Evolutionary conservation across 2,797 vertebrate genomes (phyloP), one percentile per base, ranked within the genome.

Genomic region (Clarias fuscus): DNA sequence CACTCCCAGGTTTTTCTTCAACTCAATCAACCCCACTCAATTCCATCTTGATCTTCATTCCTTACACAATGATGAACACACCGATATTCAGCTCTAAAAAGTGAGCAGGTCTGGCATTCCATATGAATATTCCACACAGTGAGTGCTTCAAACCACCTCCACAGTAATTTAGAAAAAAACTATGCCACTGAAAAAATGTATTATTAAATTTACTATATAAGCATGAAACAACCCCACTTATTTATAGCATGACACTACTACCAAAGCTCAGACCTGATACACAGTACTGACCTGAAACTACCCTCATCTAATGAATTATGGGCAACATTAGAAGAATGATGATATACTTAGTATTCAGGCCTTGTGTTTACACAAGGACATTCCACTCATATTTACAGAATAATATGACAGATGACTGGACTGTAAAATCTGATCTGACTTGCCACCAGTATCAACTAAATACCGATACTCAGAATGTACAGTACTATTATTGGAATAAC

Each of bases 81-180:
- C 61, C 56, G 13, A 82, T 24, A 75, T 80, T 88, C 71, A 89
- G 70, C 7, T 58, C 10, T 40, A 73, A 64, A 82, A 73, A 83
- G 75, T 22, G 14, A 88, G 53, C 59, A 62, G 13, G 10, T 33
- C 40, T 13, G 59, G 76, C 40, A 59, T 72, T 68, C 61, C 71
- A 89, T 59, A 22, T 68, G 14, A 80, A 59, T 83, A 68, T 77
- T 76, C 43, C 65, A 77, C 65, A 77, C 72, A 71, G 37, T 37
- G 37, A 64, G 77, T n/a, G 22, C 40, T 43, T 62, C 22, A 86
- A 81, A 53, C 30, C 64, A 53, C 40, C 40, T 13, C 15, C 40
- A 27, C 43, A 43, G 59, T n/a, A 13, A 4, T 59, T 33, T 30
- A 30, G 48, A 59, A 22, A 37, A 30, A 59, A 81, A 8, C 33